phyloP scores from a whole-genome alignment of 2,797 vertebrate species.

The Falco biarmicus region DNA sequence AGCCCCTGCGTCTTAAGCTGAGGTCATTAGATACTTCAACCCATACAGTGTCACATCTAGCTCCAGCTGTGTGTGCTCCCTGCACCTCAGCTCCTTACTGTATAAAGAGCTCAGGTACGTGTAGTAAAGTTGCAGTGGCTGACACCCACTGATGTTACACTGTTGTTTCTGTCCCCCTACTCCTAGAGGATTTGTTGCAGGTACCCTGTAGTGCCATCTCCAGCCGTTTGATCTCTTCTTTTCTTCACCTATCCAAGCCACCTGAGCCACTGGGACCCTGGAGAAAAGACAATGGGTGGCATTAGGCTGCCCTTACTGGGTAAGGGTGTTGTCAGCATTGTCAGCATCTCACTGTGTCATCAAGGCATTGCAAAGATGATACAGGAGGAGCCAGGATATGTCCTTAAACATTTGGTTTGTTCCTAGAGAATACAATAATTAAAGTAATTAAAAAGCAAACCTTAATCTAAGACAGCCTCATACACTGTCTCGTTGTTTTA shows the following conservation, averaged over 20 bases:
- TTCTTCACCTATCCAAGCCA: background rate
- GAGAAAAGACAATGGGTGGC: background rate
- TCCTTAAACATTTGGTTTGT: background rate
- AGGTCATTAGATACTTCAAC: background rate
- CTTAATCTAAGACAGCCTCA: background rate
- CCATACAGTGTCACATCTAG: background rate
- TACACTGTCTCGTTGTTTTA: rapidly evolving
- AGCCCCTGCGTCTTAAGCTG: background rate
- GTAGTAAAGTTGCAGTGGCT: background rate
- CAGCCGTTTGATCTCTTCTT: background rate
- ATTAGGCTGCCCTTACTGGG: background rate
- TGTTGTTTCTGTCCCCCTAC: background rate
- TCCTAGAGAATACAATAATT: background rate
- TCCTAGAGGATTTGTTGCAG: background rate
- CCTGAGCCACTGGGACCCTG: background rate
- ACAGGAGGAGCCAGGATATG: background rate
- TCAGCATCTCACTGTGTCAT: background rate
- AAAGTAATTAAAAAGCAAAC: background rate
- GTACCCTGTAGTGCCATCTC: background rate
- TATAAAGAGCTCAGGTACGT: background rate
- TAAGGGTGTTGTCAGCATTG: background rate
- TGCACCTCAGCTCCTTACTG: background rate
- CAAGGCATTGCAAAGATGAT: background rate
- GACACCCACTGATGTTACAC: background rate
- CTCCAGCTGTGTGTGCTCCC: background rate